A percentile compares a stretch with the other conserved stretches of the same genome.
These are phyloP conservation scores for Odontomachus brunneus DNA, from an alignment of 1,140 invertebrate genomes.

Conservation along the genomic window DNA sequence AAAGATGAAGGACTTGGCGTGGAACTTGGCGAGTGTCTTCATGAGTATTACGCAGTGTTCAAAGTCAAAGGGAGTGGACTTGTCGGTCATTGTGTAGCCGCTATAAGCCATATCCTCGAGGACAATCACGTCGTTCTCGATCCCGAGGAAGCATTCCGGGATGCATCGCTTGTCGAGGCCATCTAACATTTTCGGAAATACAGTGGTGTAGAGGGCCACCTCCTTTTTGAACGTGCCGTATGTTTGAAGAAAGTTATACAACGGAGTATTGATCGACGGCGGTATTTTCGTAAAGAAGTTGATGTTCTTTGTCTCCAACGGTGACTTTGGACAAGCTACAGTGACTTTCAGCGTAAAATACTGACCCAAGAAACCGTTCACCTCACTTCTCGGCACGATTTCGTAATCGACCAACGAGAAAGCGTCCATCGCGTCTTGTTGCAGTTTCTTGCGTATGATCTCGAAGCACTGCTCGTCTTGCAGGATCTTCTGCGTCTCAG, in stretches of 20 bases:
- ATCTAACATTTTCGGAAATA: conserved; percentile 82
- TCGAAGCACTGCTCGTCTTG: conserved; percentile 86
- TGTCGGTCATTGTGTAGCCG: conserved; percentile 85
- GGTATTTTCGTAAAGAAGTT: conserved; percentile 86
- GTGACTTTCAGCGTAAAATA: conserved; percentile 77
- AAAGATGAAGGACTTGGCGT: conserved; percentile 86
- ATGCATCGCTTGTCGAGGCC: conserved; percentile 73
- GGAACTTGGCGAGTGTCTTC: conserved; percentile 86
- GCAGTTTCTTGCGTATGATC: conserved; percentile 84
- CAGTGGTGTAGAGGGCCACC: conserved; percentile 83
- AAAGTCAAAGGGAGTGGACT: conserved; percentile 85
- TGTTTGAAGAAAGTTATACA: conserved; percentile 82
- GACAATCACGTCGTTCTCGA: conserved; percentile 83
- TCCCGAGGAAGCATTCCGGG: conserved; percentile 84
- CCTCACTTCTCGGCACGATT: conserved; percentile 71
- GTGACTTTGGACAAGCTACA: conserved; percentile 59
- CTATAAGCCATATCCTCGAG: conserved; percentile 85
- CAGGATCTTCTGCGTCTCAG: conserved; percentile 74
- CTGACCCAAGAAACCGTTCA: conserved; percentile 78
- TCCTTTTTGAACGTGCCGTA: conserved; percentile 86
- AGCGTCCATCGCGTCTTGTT: conserved; percentile 79
- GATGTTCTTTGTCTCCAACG: conserved; percentile 72
- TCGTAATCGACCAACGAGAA: conserved; percentile 77
- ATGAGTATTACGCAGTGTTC: conserved; percentile 84
- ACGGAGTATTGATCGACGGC: conserved; percentile 78